Percentiles rank a stretch among this genome's conserved stretches.
Conservation (phyloP, 2,888 invertebrate species). For the Eupelmus urozonus region DNA sequence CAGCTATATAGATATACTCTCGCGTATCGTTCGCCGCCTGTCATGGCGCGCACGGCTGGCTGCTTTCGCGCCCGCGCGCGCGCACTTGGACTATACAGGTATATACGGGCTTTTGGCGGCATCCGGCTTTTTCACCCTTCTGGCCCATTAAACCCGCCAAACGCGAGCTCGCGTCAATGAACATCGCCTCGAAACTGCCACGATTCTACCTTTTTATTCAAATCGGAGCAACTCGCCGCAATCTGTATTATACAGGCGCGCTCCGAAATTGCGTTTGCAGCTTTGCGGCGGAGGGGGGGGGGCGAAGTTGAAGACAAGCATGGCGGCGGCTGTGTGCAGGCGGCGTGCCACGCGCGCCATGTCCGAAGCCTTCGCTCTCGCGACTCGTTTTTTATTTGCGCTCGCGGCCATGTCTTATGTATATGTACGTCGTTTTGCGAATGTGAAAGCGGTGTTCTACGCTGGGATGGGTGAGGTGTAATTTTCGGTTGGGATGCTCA, state of each 20-base stretch:
- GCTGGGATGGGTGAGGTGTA: too few relatives aligned
- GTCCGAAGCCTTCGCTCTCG: conserved; percentile 70
- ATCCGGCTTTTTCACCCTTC: neutral
- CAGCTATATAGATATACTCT: neutral
- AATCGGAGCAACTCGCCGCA: too few relatives aligned
- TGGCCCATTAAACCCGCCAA: neutral
- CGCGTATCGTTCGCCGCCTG: neutral
- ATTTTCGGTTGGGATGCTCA: too few relatives aligned
- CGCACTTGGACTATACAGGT: neutral
- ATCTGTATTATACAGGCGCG: too few relatives aligned
- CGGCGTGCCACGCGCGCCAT: conserved; percentile 75
- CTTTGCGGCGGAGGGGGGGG: neutral
- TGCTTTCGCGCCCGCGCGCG: conserved; percentile 20
- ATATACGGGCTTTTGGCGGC: neutral
- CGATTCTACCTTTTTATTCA: neutral
- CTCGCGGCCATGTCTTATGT: neutral
- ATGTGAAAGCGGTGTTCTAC: too few relatives aligned
- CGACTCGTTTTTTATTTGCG: conserved; percentile 41
- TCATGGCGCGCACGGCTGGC: conserved; percentile 29
- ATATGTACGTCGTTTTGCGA: neutral
- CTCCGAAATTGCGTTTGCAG: neutral
- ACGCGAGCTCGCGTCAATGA: neutral
- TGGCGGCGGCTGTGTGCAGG: conserved; percentile 72
- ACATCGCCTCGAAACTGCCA: neutral
- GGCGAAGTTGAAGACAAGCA: conserved; percentile 52